phyloP scores from a whole-genome alignment of 2,888 invertebrate species.

The Rapana venosa region DNA sequence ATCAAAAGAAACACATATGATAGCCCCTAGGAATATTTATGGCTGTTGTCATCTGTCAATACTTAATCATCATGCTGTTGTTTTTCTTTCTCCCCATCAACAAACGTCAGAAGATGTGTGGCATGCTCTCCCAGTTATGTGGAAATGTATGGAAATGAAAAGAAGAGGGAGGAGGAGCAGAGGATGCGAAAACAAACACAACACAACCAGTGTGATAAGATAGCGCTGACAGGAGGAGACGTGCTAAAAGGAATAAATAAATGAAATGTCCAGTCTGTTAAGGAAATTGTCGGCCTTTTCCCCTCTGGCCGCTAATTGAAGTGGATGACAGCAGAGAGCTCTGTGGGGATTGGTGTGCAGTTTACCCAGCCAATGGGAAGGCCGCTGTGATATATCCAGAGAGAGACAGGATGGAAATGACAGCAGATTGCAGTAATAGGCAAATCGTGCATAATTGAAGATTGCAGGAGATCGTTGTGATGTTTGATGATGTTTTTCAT shows the following conservation, averaged over 20 bases:
- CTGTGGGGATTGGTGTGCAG: background rate
- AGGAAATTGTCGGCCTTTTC: background rate
- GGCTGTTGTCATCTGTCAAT: too few species aligned
- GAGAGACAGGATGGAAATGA: background rate
- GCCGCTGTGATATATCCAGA: background rate
- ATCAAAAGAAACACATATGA: too few species aligned
- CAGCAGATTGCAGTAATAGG: too few species aligned
- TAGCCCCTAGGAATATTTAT: too few species aligned
- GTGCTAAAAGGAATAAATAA: background rate
- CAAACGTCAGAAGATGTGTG: too few species aligned
- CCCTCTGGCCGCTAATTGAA: constrained; percentile 2
- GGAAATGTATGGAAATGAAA: background rate
- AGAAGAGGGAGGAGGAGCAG: background rate
- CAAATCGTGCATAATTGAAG: too few species aligned
- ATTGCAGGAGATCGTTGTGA: too few species aligned
- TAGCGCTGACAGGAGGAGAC: too few species aligned
- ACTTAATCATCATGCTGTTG: too few species aligned
- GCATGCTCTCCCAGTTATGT: background rate
- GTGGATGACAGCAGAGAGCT: constrained; percentile 2
- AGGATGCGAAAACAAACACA: background rate
- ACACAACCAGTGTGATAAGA: too few species aligned
- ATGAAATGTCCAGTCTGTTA: background rate
- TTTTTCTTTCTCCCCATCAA: too few species aligned
- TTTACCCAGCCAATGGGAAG: constrained; percentile 12
- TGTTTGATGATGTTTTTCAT: too few species aligned